phyloP scores from a whole-genome alignment of 2,113 vertebrate species.

The cattle (Bos taurus) region DNA sequence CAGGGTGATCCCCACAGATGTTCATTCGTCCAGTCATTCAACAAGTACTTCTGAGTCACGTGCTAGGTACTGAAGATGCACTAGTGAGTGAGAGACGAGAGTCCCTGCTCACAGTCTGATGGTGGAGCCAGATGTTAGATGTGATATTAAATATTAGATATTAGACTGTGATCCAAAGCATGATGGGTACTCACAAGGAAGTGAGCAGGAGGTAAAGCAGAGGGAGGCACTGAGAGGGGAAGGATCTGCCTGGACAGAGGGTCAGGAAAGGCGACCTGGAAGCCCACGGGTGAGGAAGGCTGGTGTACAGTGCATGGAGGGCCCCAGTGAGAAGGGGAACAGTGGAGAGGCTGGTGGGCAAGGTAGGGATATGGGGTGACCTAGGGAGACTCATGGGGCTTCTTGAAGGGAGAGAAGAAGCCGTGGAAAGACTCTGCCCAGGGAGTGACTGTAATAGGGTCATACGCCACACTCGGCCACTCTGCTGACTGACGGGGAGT shows the following conservation, averaged over 20 bases:
- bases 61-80: not conserved
- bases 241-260: accelerated
- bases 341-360: not conserved
- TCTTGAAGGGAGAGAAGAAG: not conserved
- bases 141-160: not conserved
- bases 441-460: not conserved
- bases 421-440: not conserved
- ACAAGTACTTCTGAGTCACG: not conserved
- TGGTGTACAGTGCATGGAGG: not conserved
- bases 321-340: not conserved
- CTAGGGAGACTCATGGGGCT: accelerated
- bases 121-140: not conserved
- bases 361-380: not conserved
- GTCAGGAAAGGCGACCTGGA: accelerated
- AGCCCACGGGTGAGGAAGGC: not conserved
- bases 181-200: not conserved
- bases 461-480: too few relatives aligned
- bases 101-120: not conserved
- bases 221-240: not conserved
- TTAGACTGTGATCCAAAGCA: not conserved
- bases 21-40: not conserved
- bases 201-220: not conserved
- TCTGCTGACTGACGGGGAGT: not conserved
- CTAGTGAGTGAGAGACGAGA: not conserved
- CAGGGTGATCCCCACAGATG: not conserved